Evolutionary conservation across 2,888 invertebrate genomes (phyloP).

Genomic region (Heliconius ethilla): DNA sequence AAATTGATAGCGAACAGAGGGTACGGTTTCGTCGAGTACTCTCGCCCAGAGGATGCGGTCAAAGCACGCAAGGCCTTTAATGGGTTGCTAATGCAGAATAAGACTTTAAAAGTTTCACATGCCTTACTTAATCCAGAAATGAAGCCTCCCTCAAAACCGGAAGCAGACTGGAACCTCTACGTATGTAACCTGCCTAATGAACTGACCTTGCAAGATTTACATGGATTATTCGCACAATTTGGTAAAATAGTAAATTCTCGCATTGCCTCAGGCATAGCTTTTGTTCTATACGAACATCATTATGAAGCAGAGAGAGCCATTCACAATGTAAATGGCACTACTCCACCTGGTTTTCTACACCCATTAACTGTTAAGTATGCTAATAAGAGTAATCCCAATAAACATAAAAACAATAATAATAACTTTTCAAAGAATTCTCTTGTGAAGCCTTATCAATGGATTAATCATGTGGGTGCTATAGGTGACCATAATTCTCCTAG

Average conservation of each 20-base stretch:
- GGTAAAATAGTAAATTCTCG: constrained; percentile 82
- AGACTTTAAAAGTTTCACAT: constrained; percentile 80
- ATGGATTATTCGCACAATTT: constrained; percentile 80
- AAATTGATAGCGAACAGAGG: constrained; percentile 82
- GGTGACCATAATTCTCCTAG: constrained; percentile 77
- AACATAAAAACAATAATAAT: constrained; percentile 78
- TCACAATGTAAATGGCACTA: constrained; percentile 75
- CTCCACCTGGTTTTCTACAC: constrained; percentile 79
- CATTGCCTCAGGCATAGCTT: constrained; percentile 80
- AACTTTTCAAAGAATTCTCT: constrained; percentile 75
- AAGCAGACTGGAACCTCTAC: constrained; percentile 82
- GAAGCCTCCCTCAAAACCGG: constrained; percentile 79
- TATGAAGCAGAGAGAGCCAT: constrained; percentile 79
- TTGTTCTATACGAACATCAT: constrained; percentile 79
- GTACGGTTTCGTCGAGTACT: constrained; percentile 82
- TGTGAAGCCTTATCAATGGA: constrained; percentile 78
- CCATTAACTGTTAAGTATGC: constrained; percentile 82
- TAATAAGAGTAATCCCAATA: constrained; percentile 81
- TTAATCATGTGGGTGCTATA: constrained; percentile 77
- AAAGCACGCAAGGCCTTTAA: constrained; percentile 80
- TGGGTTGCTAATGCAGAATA: constrained; percentile 80
- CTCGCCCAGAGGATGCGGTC: constrained; percentile 77
- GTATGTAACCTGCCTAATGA: constrained; percentile 82
- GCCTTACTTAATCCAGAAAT: constrained; percentile 78
- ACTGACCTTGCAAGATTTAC: constrained; percentile 81